These are phyloP conservation scores for Leptocoma aspasia DNA, from an alignment of 2,113 vertebrate species.

Conservation along the genomic window DNA sequence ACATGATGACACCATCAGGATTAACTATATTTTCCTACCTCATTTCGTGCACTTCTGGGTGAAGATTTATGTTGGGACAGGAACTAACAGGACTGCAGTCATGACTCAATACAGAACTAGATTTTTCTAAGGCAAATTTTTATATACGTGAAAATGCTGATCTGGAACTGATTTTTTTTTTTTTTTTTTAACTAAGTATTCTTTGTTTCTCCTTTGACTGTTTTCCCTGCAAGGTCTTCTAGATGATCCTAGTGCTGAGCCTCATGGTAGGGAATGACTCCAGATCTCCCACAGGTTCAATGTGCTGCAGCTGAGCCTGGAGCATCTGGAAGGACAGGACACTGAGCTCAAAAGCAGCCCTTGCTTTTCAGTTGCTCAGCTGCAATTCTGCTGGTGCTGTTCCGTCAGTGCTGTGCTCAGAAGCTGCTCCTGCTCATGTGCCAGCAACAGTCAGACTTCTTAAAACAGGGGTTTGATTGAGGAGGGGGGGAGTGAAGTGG, in stretches of 20 bases:
- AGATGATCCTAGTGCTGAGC: neutral
- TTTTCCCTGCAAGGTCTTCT: neutral
- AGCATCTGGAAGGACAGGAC: constrained; percentile 11
- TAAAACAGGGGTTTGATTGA: neutral
- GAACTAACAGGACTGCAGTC: neutral
- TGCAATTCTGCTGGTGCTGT: neutral
- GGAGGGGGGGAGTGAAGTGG: neutral
- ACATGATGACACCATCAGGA: neutral
- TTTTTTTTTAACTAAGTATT: neutral
- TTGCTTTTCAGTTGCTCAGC: neutral
- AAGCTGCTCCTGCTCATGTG: neutral
- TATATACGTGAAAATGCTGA: neutral
- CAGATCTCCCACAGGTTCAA: neutral
- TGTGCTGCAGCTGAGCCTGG: neutral
- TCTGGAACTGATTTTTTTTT: neutral
- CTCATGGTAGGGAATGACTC: neutral
- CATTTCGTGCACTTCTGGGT: neutral
- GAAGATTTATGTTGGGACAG: neutral
- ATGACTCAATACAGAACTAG: neutral
- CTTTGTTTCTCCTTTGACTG: neutral
- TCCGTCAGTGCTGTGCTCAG: neutral
- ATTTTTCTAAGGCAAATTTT: neutral
- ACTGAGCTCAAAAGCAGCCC: neutral
- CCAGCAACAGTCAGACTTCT: neutral
- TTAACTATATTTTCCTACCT: neutral